phyloP scores from a whole-genome alignment of 2,888 invertebrate genomes.

The Sesia bembeciformis region DNA sequence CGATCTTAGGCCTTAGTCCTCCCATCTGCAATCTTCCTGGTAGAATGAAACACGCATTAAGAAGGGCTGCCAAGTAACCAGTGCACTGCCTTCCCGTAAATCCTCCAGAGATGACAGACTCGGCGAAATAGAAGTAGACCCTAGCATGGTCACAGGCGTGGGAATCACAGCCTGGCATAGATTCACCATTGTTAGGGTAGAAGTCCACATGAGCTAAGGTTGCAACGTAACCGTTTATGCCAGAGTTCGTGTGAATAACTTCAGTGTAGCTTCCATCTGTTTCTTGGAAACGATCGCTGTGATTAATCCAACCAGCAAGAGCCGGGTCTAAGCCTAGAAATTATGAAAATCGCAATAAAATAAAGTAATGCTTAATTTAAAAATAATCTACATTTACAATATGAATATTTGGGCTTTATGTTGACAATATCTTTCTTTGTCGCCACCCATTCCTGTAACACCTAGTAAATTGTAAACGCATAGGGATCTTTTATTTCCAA shows the following conservation, averaged over 20 bases:
- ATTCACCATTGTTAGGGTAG: slow-evolving; percentile 46
- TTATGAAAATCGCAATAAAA: neutral
- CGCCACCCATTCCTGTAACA: no score
- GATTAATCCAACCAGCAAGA: slow-evolving; percentile 42
- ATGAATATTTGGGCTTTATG: no score
- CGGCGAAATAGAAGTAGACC: slow-evolving; percentile 41
- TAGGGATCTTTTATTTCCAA: no score
- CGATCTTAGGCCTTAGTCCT: slow-evolving; percentile 38
- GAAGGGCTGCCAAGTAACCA: slow-evolving; percentile 36
- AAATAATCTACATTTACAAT: no score
- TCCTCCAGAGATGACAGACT: slow-evolving; percentile 34
- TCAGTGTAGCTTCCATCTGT: slow-evolving; percentile 43
- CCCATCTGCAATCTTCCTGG: slow-evolving; percentile 41
- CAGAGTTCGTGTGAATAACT: slow-evolving; percentile 49
- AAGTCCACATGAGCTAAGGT: slow-evolving; percentile 43
- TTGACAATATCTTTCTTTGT: no score
- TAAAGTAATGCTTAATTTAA: no score
- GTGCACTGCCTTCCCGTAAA: slow-evolving; percentile 42
- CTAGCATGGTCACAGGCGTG: slow-evolving; percentile 40
- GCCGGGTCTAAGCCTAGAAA: slow-evolving; percentile 43
- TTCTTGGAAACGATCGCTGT: slow-evolving; percentile 32
- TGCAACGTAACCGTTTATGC: slow-evolving; percentile 35
- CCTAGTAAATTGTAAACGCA: no score
- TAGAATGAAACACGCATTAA: slow-evolving; percentile 25
- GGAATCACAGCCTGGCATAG: slow-evolving; percentile 47